Conservation (phyloP, 2,797 vertebrate genomes). For the Novumbra hubbsi region DNA sequence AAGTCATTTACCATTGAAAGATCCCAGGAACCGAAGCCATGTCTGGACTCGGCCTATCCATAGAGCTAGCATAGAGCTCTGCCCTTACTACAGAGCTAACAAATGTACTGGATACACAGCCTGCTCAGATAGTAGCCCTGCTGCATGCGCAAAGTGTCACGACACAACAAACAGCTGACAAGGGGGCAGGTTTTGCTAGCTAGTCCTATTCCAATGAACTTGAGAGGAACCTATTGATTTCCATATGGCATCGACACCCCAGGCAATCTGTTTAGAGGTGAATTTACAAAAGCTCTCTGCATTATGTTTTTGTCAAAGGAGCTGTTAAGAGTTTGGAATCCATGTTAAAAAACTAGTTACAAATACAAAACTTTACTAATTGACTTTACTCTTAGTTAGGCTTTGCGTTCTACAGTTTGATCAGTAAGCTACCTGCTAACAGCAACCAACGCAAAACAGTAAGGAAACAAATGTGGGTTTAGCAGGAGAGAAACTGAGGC, state of each 20-base stretch:
- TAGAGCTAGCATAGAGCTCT: neutral
- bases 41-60: conserved; percentile 43
- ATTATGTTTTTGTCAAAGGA: conserved; percentile 45
- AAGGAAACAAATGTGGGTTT: too few species aligned
- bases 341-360: conserved; percentile 61
- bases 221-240: conserved; percentile 71
- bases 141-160: conserved; percentile 36
- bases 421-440: too few species aligned
- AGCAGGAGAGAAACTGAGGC: too few species aligned
- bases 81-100: neutral
- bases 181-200: conserved; percentile 48
- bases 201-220: conserved; percentile 67
- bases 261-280: conserved; percentile 60
- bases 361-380: conserved; percentile 25
- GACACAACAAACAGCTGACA: conserved; percentile 62
- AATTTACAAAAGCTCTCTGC: conserved; percentile 50
- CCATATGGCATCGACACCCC: conserved; percentile 59
- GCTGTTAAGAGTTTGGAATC: conserved; percentile 35
- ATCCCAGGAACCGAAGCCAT: conserved; percentile 55
- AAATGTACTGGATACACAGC: conserved; percentile 10
- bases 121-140: conserved; percentile 21
- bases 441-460: too few species aligned
- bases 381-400: neutral
- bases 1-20: conserved; percentile 62
- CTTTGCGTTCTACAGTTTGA: too few species aligned